Conservation (phyloP, 2,888 invertebrate species). For the Melanostoma mellinum region DNA sequence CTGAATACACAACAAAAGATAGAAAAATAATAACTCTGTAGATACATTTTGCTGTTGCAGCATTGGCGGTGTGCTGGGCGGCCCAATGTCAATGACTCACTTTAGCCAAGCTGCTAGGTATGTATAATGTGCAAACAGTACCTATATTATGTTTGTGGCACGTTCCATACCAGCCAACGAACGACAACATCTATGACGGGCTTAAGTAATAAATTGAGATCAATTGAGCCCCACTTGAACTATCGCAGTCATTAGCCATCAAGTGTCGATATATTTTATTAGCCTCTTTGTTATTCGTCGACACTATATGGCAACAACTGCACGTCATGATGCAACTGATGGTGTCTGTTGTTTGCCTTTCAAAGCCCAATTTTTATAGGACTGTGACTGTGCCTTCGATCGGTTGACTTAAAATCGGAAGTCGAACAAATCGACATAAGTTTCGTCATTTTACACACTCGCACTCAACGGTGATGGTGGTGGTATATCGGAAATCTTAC, state of each 20-base stretch:
- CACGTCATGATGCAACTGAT: slow-evolving; percentile 52
- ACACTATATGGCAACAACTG: slow-evolving; percentile 17
- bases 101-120: neutral
- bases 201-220: slow-evolving; percentile 33
- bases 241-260: slow-evolving; percentile 44
- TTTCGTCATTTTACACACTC: slow-evolving; percentile 48
- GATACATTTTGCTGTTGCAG: slow-evolving; percentile 19
- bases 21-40: neutral
- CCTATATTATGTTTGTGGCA: slow-evolving; percentile 43
- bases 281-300: slow-evolving; percentile 33
- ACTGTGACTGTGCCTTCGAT: slow-evolving; percentile 17
- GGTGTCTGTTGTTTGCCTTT: slow-evolving; percentile 20
- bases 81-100: slow-evolving; percentile 68
- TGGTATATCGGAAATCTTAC: slow-evolving; percentile 14
- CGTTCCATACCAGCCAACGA: slow-evolving; percentile 23
- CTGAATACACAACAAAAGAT: slow-evolving; percentile 10
- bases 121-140: neutral
- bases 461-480: slow-evolving; percentile 24
- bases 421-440: slow-evolving; percentile 42
- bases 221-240: slow-evolving; percentile 46
- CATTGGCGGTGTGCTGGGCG: slow-evolving; percentile 15
- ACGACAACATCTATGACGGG: slow-evolving; percentile 10
- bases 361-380: neutral
- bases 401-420: slow-evolving; percentile 50
- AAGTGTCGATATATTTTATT: slow-evolving; percentile 53